Conservation (phyloP, 2,888 invertebrate genomes). For the Liopterus haemorrhoidalis region DNA sequence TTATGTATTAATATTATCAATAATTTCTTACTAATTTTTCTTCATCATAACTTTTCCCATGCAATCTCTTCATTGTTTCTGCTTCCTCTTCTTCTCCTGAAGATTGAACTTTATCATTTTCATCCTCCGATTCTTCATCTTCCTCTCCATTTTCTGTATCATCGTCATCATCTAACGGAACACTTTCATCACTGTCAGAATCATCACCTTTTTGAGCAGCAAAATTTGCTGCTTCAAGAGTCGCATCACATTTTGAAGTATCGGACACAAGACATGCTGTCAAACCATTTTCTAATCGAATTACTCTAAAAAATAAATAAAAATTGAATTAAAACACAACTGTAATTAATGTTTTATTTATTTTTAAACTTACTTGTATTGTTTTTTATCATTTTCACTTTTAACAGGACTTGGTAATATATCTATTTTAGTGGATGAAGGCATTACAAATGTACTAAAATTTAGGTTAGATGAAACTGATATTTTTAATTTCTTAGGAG, state of each 20-base stretch:
- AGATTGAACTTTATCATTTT: conserved; percentile 26
- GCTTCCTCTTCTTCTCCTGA: conserved; percentile 37
- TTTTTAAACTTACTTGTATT: conserved; percentile 56
- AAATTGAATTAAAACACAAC: conserved; percentile 1
- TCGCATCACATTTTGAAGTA: conserved; percentile 41
- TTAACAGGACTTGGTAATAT: conserved; percentile 55
- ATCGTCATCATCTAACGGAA: conserved; percentile 25
- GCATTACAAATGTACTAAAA: conserved; percentile 8
- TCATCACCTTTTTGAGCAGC: conserved; percentile 40
- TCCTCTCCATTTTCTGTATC: conserved; percentile 35
- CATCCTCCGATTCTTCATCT: conserved; percentile 25
- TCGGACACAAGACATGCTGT: conserved; percentile 69
- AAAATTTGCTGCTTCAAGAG: conserved; percentile 42
- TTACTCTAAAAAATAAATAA: conserved; percentile 48
- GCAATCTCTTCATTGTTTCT: conserved; percentile 30
- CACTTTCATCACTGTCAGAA: conserved; percentile 30
- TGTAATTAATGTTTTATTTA: conserved; percentile 5
- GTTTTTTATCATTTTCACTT: conserved; percentile 70
- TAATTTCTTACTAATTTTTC: conserved; percentile 39
- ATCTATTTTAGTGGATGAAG: conserved; percentile 31
- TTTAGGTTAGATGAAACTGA: conserved; percentile 11
- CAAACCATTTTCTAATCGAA: conserved; percentile 64
- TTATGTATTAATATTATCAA: not conserved
- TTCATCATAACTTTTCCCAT: conserved; percentile 38
- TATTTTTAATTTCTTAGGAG: conserved; percentile 13